Percentiles rank a stretch among this genome's conserved stretches.
phyloP scores from a whole-genome alignment of 2,888 invertebrate genomes.

The Drosophila macrothrix region DNA sequence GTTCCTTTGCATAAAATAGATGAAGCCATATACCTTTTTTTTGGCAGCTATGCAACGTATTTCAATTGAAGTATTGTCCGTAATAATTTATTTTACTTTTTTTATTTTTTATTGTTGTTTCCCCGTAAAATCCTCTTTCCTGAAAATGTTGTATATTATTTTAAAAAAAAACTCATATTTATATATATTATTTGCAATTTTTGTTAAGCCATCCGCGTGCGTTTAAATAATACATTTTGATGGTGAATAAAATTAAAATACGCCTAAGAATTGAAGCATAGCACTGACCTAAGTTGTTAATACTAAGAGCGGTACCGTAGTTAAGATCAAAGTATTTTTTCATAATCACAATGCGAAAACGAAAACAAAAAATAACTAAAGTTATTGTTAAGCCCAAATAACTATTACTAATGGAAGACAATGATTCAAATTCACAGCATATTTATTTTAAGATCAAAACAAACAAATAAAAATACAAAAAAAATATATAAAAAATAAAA shows the following conservation, averaged over 20 bases:
- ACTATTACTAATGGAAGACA: conserved; percentile 66
- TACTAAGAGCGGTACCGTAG: conserved; percentile 48
- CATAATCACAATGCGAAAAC: conserved; percentile 43
- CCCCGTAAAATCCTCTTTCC: background rate
- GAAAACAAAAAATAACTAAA: conserved; percentile 22
- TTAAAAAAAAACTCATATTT: conserved; percentile 14
- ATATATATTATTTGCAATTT: conserved; percentile 63
- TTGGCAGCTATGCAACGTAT: conserved; percentile 59
- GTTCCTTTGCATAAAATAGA: conserved; percentile 57
- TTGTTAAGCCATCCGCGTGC: conserved; percentile 66
- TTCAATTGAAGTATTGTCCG: conserved; percentile 48
- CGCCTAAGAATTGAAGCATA: conserved; percentile 62
- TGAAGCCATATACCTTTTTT: conserved; percentile 1
- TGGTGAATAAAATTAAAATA: conserved; percentile 22
- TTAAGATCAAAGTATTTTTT: conserved; percentile 67
- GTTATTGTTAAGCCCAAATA: conserved; percentile 48
- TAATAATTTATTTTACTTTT: conserved; percentile 55
- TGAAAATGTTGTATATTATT: conserved; percentile 57
- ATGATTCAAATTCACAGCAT: conserved; percentile 61
- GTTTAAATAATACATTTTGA: conserved; percentile 34
- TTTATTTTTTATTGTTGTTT: conserved; percentile 33
- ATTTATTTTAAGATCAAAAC: conserved; percentile 56
- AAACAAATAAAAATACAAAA: conserved; percentile 21
- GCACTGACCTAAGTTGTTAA: conserved; percentile 70
- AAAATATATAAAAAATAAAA: conserved; percentile 8